Percentiles rank a stretch among this genome's conserved stretches.
Evolutionary conservation across 2,888 invertebrate genomes (phyloP).

Genomic region (Tuberolachnus salignus): DNA sequence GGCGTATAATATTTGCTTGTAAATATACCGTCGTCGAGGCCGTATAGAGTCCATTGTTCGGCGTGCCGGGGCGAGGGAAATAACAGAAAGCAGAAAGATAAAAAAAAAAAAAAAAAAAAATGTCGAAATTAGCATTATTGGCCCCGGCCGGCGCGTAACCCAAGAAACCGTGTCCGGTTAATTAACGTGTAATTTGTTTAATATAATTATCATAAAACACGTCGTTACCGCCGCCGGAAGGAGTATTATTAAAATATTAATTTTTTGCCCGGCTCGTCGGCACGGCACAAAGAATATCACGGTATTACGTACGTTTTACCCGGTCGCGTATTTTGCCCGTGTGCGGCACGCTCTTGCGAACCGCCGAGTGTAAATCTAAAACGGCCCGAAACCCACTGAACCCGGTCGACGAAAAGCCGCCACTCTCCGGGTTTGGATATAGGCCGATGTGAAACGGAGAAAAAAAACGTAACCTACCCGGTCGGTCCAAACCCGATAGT

Average conservation of each 20-base stretch:
- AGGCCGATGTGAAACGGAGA: no score
- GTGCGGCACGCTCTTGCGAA: no score
- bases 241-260: conserved; percentile 42
- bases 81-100: no score
- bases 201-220: conserved; percentile 48
- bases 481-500: no score
- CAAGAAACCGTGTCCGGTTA: conserved; percentile 53
- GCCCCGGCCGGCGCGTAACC: conserved; percentile 42
- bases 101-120: no score
- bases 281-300: conserved; percentile 30
- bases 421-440: no score
- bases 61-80: neutral
- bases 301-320: no score
- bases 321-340: no score
- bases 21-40: neutral
- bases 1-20: conserved; percentile 5
- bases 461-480: no score
- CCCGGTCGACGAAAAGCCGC: no score
- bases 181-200: conserved; percentile 56
- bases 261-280: conserved; percentile 19
- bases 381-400: no score
- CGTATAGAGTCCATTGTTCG: conserved; percentile 39
- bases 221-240: conserved; percentile 46
- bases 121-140: conserved; percentile 33
- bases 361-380: no score